Evolutionary conservation across 2,888 invertebrate species (phyloP).

Genomic region (Philonicus albiceps): DNA sequence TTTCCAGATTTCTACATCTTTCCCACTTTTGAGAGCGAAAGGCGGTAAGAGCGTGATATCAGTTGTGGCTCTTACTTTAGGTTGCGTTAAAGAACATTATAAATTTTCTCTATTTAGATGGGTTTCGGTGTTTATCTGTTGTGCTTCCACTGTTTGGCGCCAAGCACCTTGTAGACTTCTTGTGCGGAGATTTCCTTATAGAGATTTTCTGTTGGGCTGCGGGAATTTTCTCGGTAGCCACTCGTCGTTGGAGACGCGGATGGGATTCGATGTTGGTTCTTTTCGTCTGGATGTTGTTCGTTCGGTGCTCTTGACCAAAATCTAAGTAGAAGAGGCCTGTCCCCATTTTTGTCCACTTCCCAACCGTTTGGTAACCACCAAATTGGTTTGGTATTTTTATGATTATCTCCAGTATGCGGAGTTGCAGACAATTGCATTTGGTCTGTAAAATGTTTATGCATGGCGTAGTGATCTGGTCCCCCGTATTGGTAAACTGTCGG

Average conservation of each 20-base stretch:
- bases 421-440: conserved; percentile 1
- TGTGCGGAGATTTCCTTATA: conserved; percentile 47
- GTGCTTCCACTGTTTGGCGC: conserved; percentile 38
- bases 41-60: not conserved
- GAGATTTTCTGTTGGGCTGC: conserved; percentile 49
- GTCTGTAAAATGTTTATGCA: not conserved
- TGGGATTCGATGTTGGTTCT: not conserved
- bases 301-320: conserved; percentile 56
- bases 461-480: not conserved
- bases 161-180: conserved; percentile 41
- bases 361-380: conserved; percentile 62
- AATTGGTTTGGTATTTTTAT: conserved; percentile 53
- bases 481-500: not conserved
- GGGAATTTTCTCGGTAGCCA: conserved; percentile 48
- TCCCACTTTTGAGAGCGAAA: not conserved
- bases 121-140: conserved; percentile 31
- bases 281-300: not conserved
- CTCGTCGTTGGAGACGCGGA: conserved; percentile 30
- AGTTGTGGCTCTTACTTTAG: not conserved
- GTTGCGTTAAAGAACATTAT: not conserved
- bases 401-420: conserved; percentile 10
- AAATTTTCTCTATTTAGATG: conserved; percentile 5
- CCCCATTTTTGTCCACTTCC: conserved; percentile 56
- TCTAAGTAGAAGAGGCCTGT: conserved; percentile 57
- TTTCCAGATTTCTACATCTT: not conserved